Percentiles rank a stretch among this genome's conserved stretches.
phyloP scores from a whole-genome alignment of 2,113 vertebrate genomes.

The Carassius gibelio region DNA sequence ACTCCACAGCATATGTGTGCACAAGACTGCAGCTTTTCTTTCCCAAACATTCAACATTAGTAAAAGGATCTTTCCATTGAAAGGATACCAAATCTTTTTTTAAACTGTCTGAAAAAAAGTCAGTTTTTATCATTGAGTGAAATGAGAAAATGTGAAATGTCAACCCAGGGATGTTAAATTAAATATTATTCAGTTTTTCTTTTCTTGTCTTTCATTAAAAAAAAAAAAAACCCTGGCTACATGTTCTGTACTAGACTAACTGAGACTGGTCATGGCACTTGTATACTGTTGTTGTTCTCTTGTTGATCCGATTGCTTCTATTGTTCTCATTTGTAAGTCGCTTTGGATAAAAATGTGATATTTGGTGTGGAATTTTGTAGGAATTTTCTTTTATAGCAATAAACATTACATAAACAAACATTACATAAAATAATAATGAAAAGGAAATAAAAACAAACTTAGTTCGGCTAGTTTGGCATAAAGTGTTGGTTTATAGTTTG shows the following conservation, averaged over 20 bases:
- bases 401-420: background rate
- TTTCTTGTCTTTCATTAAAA: too few species aligned
- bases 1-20: slow-evolving; percentile 56
- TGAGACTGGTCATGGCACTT: too few species aligned
- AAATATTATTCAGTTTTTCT: background rate
- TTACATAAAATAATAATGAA: too few species aligned
- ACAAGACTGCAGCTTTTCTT: slow-evolving; percentile 32
- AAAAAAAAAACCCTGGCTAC: too few species aligned
- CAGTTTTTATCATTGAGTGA: background rate
- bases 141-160: background rate
- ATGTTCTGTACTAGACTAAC: too few species aligned
- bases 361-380: background rate
- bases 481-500: background rate
- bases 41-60: background rate
- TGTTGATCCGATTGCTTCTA: too few species aligned
- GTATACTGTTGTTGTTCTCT: too few species aligned
- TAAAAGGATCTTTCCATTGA: background rate
- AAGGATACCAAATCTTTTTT: background rate
- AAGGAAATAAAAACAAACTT: background rate
- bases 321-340: too few species aligned
- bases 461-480: too few species aligned
- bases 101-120: too few species aligned
- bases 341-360: background rate
- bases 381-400: background rate
- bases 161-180: background rate